Evolutionary conservation across 2,888 invertebrate genomes (phyloP), one percentile per base, ranked within the genome.

Genomic region (Noctua janthina): DNA sequence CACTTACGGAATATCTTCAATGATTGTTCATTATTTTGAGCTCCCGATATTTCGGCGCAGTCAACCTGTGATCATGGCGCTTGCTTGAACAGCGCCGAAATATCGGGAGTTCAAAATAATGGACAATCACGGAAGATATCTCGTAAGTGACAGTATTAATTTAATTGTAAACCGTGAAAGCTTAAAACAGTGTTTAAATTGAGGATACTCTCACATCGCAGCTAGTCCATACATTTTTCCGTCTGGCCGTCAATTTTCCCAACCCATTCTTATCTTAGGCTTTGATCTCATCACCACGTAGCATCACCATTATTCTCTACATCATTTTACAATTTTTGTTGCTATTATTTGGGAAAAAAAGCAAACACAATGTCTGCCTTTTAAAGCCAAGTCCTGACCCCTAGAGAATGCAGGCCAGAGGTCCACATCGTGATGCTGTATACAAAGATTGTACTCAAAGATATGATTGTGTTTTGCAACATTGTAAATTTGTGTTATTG

Each of bases 381-480:
- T 49, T 39, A 10, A 73, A 66, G n/a, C n/a, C 43, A 43, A n/a
- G 46, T 80, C 46, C 68, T 79, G 35, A 74, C 35, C 68, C 79
- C 4, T 62, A 51, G 20, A 69, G 43, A 79, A 46, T 17, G 35
- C 68, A 69, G 68, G 67, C n/a, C 35, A 76, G 71, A 71, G 70
- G 70, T 70, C 39, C 43, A 59, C n/a, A 11, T 76, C 76, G 81
- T 81, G 70, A 56, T 15, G n/a, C 35, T 7, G 39, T 51, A 35
- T 51, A 17, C 51, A 23, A n/a, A 56, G 77, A 82, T 81, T 62
- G 10, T 68, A 20, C 15, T 4, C 64, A 35, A 29, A 13, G 78
- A 78, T 70, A 82, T 3, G 29, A 78, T 73, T 69, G 56, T 82
- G 8, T 74, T 76, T 35, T 17, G 56, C 73, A 74, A 82, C 66